These are phyloP conservation scores for Netelia inedita DNA, from an alignment of 2,888 invertebrate genomes.

Conservation along the genomic window DNA sequence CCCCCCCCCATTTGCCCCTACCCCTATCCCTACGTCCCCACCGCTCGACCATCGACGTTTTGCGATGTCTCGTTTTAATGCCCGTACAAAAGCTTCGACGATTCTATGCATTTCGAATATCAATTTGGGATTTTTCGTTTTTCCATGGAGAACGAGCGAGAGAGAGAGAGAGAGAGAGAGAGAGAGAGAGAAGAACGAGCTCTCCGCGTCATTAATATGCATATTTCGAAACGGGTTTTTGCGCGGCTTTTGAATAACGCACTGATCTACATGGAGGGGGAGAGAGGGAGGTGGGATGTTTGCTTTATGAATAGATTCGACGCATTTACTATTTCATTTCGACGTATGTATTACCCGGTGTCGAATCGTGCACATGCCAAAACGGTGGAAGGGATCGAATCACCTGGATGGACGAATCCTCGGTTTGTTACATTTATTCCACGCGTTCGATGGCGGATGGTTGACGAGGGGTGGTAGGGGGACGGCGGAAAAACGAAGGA, in stretches of 20 bases:
- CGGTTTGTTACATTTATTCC: conserved; percentile 35
- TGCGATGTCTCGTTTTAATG: conserved; percentile 62
- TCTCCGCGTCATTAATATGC: conserved; percentile 63
- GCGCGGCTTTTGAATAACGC: conserved; percentile 54
- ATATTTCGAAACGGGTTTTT: conserved; percentile 63
- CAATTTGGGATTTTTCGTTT: conserved; percentile 67
- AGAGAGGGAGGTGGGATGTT: background rate
- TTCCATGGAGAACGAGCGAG: background rate
- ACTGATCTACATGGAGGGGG: conserved; percentile 37
- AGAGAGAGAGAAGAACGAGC: background rate
- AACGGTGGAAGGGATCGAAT: conserved; percentile 43
- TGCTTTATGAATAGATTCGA: conserved; percentile 58
- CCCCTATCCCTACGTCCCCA: background rate
- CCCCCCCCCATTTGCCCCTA: conserved; percentile 10
- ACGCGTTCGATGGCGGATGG: background rate
- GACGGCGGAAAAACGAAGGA: too few species aligned
- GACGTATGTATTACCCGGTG: conserved; percentile 46
- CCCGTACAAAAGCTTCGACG: conserved; percentile 62
- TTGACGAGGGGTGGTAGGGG: too few species aligned
- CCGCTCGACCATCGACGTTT: conserved; percentile 21
- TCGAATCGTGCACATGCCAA: conserved; percentile 34
- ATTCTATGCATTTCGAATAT: conserved; percentile 70
- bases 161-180: too few species aligned
- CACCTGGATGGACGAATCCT: conserved; percentile 41
- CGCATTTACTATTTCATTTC: conserved; percentile 57